Percentiles rank a stretch among this genome's conserved stretches.
phyloP scores from a whole-genome alignment of 2,888 invertebrate species.

The Dasysyrphus tricinctus region DNA sequence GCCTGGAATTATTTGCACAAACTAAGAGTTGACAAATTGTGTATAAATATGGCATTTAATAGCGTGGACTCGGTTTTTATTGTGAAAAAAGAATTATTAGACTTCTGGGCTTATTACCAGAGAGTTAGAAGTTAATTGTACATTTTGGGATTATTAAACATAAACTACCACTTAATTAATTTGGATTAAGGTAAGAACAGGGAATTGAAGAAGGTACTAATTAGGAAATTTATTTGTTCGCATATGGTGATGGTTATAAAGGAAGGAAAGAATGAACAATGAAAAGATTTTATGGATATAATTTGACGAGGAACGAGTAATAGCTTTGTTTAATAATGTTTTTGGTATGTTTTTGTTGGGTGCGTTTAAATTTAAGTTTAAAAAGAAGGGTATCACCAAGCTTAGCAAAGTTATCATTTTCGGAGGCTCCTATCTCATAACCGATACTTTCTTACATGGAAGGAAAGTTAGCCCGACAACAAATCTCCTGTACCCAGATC shows the following conservation, averaged over 20 bases:
- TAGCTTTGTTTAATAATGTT: too few species aligned
- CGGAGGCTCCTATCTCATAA: too few species aligned
- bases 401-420: too few species aligned
- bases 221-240: not conserved
- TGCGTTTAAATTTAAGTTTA: too few species aligned
- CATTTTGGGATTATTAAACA: constrained; percentile 22
- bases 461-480: too few species aligned
- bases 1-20: constrained; percentile 49
- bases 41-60: constrained; percentile 53
- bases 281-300: not conserved
- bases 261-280: not conserved
- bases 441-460: too few species aligned
- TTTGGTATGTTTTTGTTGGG: too few species aligned
- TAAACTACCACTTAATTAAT: constrained; percentile 1
- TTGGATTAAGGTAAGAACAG: constrained; percentile 5
- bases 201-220: not conserved
- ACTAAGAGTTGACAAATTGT: constrained; percentile 57
- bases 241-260: not conserved
- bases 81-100: constrained; percentile 21
- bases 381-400: not conserved
- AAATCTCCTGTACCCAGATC: too few species aligned
- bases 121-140: constrained; percentile 5
- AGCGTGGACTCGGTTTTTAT: constrained; percentile 30
- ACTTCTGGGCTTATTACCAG: constrained; percentile 6
- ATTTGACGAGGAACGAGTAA: not conserved